A percentile compares a stretch with the other conserved stretches of the same genome.
Conservation (phyloP, 2,888 invertebrate species). For the Dryobota labecula region DNA sequence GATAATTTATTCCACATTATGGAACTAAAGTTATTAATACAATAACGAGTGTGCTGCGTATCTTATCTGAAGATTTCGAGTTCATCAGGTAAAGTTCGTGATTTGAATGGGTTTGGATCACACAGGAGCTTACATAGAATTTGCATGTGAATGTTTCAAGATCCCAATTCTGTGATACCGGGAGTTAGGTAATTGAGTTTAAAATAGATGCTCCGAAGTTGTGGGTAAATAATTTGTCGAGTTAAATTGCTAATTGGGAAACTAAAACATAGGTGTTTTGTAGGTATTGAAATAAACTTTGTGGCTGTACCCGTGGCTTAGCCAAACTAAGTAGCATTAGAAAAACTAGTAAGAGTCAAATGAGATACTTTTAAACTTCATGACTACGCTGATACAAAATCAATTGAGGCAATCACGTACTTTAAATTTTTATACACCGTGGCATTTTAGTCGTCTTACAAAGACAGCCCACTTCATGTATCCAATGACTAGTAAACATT, state of each 20-base stretch:
- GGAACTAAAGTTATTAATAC: conserved; percentile 20
- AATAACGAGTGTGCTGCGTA: conserved; percentile 11
- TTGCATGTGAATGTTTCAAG: conserved; percentile 58
- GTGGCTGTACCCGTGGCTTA: no score
- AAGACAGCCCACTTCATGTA: no score
- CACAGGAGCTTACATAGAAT: conserved; percentile 29
- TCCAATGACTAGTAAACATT: no score
- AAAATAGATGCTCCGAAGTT: conserved; percentile 15
- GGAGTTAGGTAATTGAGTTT: conserved; percentile 36
- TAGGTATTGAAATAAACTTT: background rate
- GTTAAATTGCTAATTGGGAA: conserved; percentile 15
- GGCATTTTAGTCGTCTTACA: no score
- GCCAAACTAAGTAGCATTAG: no score
- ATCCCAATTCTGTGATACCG: conserved; percentile 24
- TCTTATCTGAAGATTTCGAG: conserved; percentile 44
- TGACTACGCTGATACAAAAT: no score
- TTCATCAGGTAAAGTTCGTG: conserved; percentile 52
- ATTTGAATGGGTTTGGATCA: conserved; percentile 48
- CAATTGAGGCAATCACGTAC: no score
- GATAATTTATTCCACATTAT: conserved; percentile 1
- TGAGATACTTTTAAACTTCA: no score
- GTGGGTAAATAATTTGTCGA: conserved; percentile 21
- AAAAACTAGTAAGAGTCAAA: no score
- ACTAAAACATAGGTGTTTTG: background rate
- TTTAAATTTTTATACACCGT: no score